A percentile compares a stretch with the other conserved stretches of the same genome.
Conservation (phyloP, 30 jellyfish, hydroid and myxozoan species). For the Kudoa iwatai region DNA sequence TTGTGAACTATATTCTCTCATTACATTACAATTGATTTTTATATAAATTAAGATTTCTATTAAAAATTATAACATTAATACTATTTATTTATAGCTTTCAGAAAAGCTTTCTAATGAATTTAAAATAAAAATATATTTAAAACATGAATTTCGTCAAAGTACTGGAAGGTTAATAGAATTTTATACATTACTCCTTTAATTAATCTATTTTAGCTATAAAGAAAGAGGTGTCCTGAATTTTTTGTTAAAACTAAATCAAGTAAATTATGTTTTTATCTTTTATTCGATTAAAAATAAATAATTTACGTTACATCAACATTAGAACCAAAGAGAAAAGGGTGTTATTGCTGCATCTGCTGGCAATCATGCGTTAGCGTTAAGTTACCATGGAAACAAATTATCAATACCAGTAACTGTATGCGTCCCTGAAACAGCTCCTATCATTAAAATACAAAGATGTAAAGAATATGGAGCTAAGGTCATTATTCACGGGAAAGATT, state of each 20-base stretch:
- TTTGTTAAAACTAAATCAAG: constrained; percentile 19
- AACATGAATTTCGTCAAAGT: constrained; percentile 64
- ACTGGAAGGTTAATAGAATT: constrained; percentile 49
- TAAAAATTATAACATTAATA: too few species aligned
- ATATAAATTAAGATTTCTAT: too few species aligned
- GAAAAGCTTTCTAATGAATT: constrained; percentile 22
- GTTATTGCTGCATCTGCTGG: constrained; percentile 99
- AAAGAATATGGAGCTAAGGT: constrained; percentile 37
- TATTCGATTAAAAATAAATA: not conserved
- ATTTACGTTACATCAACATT: not conserved
- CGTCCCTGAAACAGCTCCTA: constrained; percentile 87
- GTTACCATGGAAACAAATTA: constrained; percentile 68
- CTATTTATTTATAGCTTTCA: constrained; percentile 16
- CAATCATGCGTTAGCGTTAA: constrained; percentile 84
- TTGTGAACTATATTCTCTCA: too few species aligned
- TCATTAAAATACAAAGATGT: constrained; percentile 44
- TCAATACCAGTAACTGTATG: constrained; percentile 48
- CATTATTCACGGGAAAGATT: constrained; percentile 37
- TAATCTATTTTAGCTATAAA: constrained; percentile 14
- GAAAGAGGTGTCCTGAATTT: constrained; percentile 85
- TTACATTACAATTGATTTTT: too few species aligned
- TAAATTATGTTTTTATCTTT: not conserved
- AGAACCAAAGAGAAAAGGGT: constrained; percentile 52
- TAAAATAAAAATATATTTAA: constrained; percentile 27
- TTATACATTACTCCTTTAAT: not conserved